Percentiles rank a stretch among this genome's conserved stretches.
Evolutionary conservation across 2,797 vertebrate species (phyloP).

Genomic region (Molossus molossus): DNA sequence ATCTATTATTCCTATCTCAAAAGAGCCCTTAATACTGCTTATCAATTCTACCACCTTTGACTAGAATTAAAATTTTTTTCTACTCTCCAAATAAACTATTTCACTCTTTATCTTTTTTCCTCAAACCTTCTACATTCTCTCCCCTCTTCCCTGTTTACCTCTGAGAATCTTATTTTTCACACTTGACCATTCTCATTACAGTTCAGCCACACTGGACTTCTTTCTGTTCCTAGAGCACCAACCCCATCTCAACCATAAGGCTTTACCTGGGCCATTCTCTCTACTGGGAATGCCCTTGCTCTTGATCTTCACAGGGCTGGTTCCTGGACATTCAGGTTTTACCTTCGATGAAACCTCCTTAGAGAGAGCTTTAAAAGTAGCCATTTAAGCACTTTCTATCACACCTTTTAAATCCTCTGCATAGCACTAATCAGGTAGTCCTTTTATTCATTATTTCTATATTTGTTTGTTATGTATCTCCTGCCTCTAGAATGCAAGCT

Average conservation of each 20-base stretch:
- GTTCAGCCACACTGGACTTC: neutral
- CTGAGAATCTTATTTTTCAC: neutral
- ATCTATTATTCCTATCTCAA: neutral
- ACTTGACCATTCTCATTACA: neutral
- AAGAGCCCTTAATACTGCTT: neutral
- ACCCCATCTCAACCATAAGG: neutral
- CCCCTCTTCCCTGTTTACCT: neutral
- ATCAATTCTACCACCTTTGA: neutral
- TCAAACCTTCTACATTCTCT: neutral
- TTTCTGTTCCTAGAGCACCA: neutral
- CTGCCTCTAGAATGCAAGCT: neutral
- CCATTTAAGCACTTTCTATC: neutral
- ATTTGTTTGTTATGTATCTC: neutral
- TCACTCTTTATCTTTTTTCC: neutral
- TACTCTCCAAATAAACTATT: neutral
- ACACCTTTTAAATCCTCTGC: neutral
- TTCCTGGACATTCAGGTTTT: neutral
- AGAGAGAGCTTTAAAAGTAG: neutral
- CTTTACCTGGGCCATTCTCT: neutral
- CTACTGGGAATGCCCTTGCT: neutral
- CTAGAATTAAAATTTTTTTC: neutral
- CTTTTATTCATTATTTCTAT: neutral
- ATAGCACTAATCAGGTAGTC: neutral
- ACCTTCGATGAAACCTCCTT: neutral
- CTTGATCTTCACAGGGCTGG: neutral